Base-by-base conservation (phyloP, 2,888 invertebrate species). In the Pherbina coryleti region DNA sequence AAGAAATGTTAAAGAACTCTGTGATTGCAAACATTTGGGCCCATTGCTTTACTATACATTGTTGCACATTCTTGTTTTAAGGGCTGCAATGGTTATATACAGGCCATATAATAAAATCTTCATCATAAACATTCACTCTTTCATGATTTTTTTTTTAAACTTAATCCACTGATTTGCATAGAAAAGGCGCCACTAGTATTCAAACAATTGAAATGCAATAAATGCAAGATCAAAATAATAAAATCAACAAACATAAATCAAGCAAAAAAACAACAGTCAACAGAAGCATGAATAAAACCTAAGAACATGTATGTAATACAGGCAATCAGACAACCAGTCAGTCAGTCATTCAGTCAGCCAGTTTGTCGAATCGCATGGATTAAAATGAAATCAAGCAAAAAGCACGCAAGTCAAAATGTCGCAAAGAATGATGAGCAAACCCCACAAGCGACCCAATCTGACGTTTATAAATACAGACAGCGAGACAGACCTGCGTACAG, bases 241-340 rank as follows among this genome's bases (percentile, higher is more conserved):
- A 22, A 60, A 25, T 11, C 25, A 22, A 28, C 14, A 11, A 17
- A 4, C 11, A 60, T 0, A 17, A 5, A 14, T 28, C 25, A 9
- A 28, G 28, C 14, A 28, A 28, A 60, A 22, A 11, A 4, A 28
- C 28, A 28, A 0, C 60, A 9, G 11, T 60, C 28, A 28, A 0
- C 60, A 9, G 3, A 11, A 28, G 28, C 28, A 22, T 17, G 28
- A 5, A 60, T 25, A 28, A 14, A 14, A 14, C 14, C 0, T 22
- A 57, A 57, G 57, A 5, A 55, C n/a, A 55, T 19, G n/a, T 14
- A 19, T 25, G 25, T 57, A n/a, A 64, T 19, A 9, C 64, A 64
- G 11, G 25, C 64, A 25, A 31, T 25, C 64, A 64, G n/a, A 64
- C 64, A 25, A 28, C n/a, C 64, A 64, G 64, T 31, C 64, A 64